phyloP scores from a whole-genome alignment of 1,140 invertebrate species.

The Leptonema lineaticorne region DNA sequence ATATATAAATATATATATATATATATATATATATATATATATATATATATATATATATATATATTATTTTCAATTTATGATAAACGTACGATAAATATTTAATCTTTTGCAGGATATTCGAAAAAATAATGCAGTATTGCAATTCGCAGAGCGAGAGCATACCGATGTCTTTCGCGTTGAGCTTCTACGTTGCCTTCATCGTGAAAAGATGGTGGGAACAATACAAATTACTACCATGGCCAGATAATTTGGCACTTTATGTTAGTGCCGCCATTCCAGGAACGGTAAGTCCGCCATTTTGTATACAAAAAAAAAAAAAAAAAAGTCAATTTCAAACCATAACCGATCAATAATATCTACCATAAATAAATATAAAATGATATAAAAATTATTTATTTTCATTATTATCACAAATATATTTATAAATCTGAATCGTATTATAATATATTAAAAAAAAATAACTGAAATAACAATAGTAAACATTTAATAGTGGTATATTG shows the following conservation, averaged over 20 bases:
- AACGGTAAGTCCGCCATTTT: slow-evolving; percentile 68
- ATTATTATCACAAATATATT: too few species aligned
- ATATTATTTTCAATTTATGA: too few species aligned
- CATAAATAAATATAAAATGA: neutral
- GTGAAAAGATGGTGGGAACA: slow-evolving; percentile 93
- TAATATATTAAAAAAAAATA: too few species aligned
- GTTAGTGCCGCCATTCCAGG: slow-evolving; percentile 88
- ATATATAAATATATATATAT: too few species aligned
- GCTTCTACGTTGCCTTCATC: slow-evolving; percentile 90
- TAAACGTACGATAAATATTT: too few species aligned
- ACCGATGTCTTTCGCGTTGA: slow-evolving; percentile 91
- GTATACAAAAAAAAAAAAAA: neutral
- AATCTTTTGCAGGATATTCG: slow-evolving; percentile 75
- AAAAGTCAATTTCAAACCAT: neutral
- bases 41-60: too few species aligned
- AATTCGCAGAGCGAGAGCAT: slow-evolving; percentile 80
- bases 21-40: too few species aligned
- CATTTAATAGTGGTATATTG: too few species aligned
- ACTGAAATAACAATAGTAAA: too few species aligned
- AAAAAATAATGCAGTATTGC: slow-evolving; percentile 77
- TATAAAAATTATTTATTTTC: too few species aligned
- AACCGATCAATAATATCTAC: neutral
- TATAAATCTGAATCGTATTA: too few species aligned
- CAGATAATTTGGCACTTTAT: slow-evolving; percentile 85
- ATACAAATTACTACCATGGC: slow-evolving; percentile 86